A percentile compares a stretch with the other conserved stretches of the same genome.
phyloP scores from a whole-genome alignment of 2,113 vertebrate species.

The Neodontobutis hainanensis region DNA sequence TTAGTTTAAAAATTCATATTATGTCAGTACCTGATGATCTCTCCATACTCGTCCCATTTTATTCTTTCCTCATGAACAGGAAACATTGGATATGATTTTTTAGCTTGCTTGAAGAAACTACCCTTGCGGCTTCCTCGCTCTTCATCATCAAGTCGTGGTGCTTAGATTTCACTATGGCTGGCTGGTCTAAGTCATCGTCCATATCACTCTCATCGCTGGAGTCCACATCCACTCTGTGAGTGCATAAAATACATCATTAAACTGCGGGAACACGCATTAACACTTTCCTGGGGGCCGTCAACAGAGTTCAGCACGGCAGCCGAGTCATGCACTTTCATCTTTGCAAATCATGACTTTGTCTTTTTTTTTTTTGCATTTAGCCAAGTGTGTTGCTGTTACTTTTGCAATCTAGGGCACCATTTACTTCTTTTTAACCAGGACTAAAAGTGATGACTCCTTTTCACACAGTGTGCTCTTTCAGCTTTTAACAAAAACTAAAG shows the following conservation, averaged over 20 bases:
- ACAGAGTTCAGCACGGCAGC: conserved; percentile 5
- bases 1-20: neutral
- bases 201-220: conserved; percentile 97
- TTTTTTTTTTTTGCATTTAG: conserved; percentile 2
- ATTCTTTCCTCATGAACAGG: conserved; percentile 95
- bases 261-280: neutral
- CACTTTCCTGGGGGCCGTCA: conserved; percentile 3
- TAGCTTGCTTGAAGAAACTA: conserved; percentile 99
- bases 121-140: conserved; percentile 92
- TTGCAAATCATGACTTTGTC: conserved; percentile 15
- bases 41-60: conserved; percentile 99
- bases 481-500: conserved; percentile 10
- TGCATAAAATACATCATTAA: conserved; percentile 15
- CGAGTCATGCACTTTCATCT: neutral
- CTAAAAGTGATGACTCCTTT: neutral
- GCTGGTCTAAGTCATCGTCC: conserved; percentile 95
- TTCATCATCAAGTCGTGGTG: conserved; percentile 99
- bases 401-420: neutral
- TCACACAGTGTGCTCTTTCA: neutral
- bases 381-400: neutral
- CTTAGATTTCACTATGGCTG: conserved; percentile 87
- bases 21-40: conserved; percentile 91
- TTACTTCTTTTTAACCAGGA: conserved; percentile 27
- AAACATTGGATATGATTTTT: conserved; percentile 98
- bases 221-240: conserved; percentile 90